phyloP scores from a whole-genome alignment of 1,140 invertebrate species.

The Ips typographus region DNA sequence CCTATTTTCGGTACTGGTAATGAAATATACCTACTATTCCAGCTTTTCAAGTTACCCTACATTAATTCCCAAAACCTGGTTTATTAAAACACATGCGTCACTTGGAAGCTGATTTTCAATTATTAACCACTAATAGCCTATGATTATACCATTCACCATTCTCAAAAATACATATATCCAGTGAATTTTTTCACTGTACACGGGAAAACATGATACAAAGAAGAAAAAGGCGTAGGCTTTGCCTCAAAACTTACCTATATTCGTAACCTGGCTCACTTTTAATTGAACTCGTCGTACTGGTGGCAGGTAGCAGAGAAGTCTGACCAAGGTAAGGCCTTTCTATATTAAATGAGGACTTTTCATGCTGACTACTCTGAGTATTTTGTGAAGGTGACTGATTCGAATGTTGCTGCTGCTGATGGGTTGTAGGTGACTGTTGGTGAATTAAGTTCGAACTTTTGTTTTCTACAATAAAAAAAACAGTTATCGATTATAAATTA shows the following conservation, averaged over 20 bases:
- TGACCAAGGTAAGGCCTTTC: constrained; percentile 55
- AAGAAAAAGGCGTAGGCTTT: not conserved
- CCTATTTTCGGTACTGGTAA: no score
- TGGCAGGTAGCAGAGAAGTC: constrained; percentile 54
- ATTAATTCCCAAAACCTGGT: no score
- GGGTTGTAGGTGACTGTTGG: constrained; percentile 41
- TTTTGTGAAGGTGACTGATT: constrained; percentile 25
- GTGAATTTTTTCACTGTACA: no score
- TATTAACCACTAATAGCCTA: no score
- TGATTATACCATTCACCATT: no score
- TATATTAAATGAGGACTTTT: constrained; percentile 36
- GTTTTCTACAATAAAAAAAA: constrained; percentile 45
- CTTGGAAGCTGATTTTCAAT: no score
- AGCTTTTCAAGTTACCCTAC: no score
- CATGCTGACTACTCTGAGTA: constrained; percentile 12
- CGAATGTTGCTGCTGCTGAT: constrained; percentile 40
- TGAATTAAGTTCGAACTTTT: constrained; percentile 44
- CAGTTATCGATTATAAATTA: not conserved
- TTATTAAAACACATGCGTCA: no score
- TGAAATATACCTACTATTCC: no score
- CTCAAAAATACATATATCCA: no score
- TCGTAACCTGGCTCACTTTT: constrained; percentile 51
- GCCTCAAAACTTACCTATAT: constrained; percentile 37
- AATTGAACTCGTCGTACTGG: constrained; percentile 42
- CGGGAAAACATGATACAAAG: no score